Percentiles rank a stretch among this genome's conserved stretches.
Conservation (phyloP, 2,888 invertebrate genomes). For the Galerucella nymphaeae region DNA sequence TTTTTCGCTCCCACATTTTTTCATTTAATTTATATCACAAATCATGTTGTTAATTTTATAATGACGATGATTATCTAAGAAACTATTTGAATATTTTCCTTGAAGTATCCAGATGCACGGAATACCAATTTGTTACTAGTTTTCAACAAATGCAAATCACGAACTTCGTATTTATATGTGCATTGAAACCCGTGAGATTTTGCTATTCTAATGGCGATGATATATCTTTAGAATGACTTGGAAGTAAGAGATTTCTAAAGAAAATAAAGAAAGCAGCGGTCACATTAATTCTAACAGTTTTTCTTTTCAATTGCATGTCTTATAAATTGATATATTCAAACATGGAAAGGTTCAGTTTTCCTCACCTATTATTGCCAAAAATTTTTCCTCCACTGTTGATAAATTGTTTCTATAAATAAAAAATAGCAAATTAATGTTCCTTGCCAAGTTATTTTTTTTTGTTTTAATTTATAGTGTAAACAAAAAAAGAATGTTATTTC, state of each 20-base stretch:
- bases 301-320: background rate
- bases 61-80: conserved; percentile 47
- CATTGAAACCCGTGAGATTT: conserved; percentile 45
- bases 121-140: conserved; percentile 54
- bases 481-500: too few relatives aligned
- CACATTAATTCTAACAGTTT: background rate
- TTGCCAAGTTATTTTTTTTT: too few relatives aligned
- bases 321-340: background rate
- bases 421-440: too few relatives aligned
- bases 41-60: conserved; percentile 39
- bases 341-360: too few relatives aligned
- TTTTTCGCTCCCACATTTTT: background rate
- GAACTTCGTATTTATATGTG: conserved; percentile 48
- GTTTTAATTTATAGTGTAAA: background rate
- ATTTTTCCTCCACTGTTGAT: too few relatives aligned
- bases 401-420: too few relatives aligned
- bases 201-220: conserved; percentile 30
- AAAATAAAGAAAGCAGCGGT: conserved; percentile 22
- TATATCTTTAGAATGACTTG: conserved; percentile 23
- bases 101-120: conserved; percentile 51
- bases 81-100: conserved; percentile 47
- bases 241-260: conserved; percentile 17
- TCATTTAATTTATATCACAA: too few relatives aligned
- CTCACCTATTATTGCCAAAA: too few relatives aligned
- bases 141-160: conserved; percentile 49